Evolutionary conservation across 2,797 vertebrate genomes (phyloP), one percentile per base, ranked within the genome.

Genomic region (Gadopsis bispinosus): DNA sequence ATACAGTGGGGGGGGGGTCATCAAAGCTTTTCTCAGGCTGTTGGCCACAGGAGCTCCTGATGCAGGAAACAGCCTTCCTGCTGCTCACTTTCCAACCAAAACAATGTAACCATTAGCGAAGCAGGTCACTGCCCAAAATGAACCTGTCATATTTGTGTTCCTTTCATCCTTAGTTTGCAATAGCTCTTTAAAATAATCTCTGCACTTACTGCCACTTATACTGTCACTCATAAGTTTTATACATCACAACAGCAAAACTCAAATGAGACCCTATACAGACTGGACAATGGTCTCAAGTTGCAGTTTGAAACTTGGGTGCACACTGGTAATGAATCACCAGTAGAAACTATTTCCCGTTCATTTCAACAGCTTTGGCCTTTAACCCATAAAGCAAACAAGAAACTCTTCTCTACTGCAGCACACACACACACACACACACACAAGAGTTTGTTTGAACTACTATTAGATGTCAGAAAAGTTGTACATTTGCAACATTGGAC

Each of bases 51-150:
- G 63, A 90, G 85, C 87, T 87, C 80, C 76, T 81, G 83, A 66
- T 71, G 80, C 89, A 94, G 92, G 91, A 94, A 94, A 81, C 83
- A 82, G 81, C 83, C 81, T 92, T 93, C 90, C 93, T 86, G 83
- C 85, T 82, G 86, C 84, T 93, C 87, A 90, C 86, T 91, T 92
- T 87, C 88, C 82, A 89, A 90, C 79, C 82, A 84, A 92, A 95
- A 94, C 92, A 93, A 88, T 85, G 60, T 79, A 82, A 83, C 77
- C 81, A 87, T 92, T 91, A 91, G 81, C 62, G 61, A 45, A 85
- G 81, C 79, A 71, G 77, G 77, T 80, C 72, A 67, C 58, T 78
- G 54, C 80, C 77, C 80, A 75, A 69, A 75, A 83, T 70, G 76
- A 88, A 69, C 79, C 51, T 59, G 19, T 55, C 47, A 22, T 71